Conservation (phyloP, 2,113 vertebrate species). For the Rostratula benghalensis region DNA sequence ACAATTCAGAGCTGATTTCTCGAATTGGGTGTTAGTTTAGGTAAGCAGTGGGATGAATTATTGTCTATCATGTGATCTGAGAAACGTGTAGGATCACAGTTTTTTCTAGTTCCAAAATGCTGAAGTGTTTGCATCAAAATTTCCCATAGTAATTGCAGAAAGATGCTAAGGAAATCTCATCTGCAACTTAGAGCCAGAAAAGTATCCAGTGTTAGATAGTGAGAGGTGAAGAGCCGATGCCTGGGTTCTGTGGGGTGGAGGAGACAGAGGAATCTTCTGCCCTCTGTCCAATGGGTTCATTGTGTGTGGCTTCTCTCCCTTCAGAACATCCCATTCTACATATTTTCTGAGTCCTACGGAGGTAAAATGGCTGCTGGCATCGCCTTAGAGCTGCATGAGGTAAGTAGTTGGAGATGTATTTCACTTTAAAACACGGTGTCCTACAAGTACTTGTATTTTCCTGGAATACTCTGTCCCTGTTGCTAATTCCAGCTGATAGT, state of each 20-base stretch:
- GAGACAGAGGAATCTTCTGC: background rate
- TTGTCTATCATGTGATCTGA: rapidly evolving
- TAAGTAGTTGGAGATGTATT: constrained; percentile 35
- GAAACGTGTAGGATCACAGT: background rate
- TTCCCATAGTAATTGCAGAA: background rate
- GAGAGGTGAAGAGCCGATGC: background rate
- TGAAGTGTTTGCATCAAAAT: background rate
- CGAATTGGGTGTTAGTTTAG: background rate
- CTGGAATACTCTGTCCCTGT: background rate
- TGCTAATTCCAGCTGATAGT: background rate
- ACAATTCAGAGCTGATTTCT: background rate
- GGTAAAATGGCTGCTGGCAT: constrained; percentile 96
- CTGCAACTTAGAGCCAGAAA: background rate
- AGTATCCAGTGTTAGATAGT: background rate
- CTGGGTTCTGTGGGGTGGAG: background rate
- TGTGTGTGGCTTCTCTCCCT: constrained; percentile 1
- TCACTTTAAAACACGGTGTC: background rate
- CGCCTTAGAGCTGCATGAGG: constrained; percentile 83
- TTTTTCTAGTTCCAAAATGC: background rate
- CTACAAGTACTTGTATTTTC: background rate
- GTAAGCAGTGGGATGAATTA: background rate
- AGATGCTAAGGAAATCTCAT: background rate
- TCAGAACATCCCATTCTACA: constrained; percentile 90
- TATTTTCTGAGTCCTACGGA: constrained; percentile 97
- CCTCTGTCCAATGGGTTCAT: rapidly evolving